Base-by-base conservation (phyloP, 1,140 invertebrate species). In the Diuraphis noxia region DNA sequence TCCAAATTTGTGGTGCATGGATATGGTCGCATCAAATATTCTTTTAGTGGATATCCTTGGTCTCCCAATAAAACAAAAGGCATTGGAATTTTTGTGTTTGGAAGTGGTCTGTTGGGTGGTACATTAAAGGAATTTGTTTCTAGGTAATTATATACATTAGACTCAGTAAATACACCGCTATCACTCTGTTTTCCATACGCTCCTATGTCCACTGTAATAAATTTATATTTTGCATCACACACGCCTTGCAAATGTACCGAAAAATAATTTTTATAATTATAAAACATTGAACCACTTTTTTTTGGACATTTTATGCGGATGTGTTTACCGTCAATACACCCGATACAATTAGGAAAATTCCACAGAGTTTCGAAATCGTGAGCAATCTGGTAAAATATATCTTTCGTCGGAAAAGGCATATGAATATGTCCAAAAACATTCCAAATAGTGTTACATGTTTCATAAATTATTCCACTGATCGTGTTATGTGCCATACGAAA, bases 291-390 rank as follows among this genome's bases (percentile, higher is more conserved):
- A 49, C 49, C 49, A 49, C 1, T 49, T 19, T 49, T 49, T 21
- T 49, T 49, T 23, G 49, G 49, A 4, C 49, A 49, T 49, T 43
- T 43, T 43, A 43, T 43, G 9, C 41, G 41, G 9, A 43, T 86
- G 92, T 93, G 93, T 72, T 93, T 93, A 30, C 93, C 93, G 92
- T 94, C 93, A n/a, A 94, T 92, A 19, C 93, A 93, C 23, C 93
- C 94, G 17, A 93, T 21, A 92, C 93, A 94, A 92, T 93, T 93
- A 6, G 94, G 93, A 90, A 94, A 93, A 85, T 94, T 93, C 93
- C 94, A 77, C 5, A 77, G 34, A 0, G 34, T 36, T 34, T 77
- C 72, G 36, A 72, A 34, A 17, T 77, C 72, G 36, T 77, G 30
- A 10, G 72, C 8, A 77, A 77, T 77, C 36, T 77, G 36, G 72